phyloP scores from a whole-genome alignment of 2,113 vertebrate species.

The Muntiacus reevesi region DNA sequence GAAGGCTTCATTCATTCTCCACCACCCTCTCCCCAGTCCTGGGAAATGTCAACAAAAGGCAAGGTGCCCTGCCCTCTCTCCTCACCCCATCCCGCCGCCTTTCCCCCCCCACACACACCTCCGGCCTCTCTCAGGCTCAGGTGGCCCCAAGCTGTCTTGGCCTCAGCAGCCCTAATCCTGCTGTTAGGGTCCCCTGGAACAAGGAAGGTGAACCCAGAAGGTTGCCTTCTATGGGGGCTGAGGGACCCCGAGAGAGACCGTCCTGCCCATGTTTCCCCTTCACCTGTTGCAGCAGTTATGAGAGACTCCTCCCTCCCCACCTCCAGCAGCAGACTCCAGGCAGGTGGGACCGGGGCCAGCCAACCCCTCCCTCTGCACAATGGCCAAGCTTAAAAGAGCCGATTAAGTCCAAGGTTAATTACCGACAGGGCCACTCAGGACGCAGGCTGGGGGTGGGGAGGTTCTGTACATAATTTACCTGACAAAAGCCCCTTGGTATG shows the following conservation, averaged over 20 bases:
- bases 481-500: not conserved
- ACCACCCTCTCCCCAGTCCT: not conserved
- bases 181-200: not conserved
- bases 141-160: too few relatives aligned
- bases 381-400: not conserved
- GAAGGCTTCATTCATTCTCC: not conserved
- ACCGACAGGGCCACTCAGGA: not conserved
- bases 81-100: not conserved
- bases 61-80: not conserved
- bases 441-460: not conserved
- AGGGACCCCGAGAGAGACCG: not conserved
- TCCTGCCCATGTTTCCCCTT: not conserved
- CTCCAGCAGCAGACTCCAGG: not conserved
- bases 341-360: not conserved
- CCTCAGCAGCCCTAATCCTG: not conserved
- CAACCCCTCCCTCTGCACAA: not conserved
- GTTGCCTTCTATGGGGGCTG: not conserved
- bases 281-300: not conserved
- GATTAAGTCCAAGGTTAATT: not conserved
- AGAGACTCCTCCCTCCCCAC: not conserved
- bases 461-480: not conserved
- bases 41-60: not conserved
- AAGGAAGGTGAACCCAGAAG: not conserved
- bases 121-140: not conserved
- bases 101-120: rapidly evolving